These are phyloP conservation scores for Leptinotarsa defecta DNA, from an alignment of 1,140 invertebrate genomes.

Conservation along the genomic window DNA sequence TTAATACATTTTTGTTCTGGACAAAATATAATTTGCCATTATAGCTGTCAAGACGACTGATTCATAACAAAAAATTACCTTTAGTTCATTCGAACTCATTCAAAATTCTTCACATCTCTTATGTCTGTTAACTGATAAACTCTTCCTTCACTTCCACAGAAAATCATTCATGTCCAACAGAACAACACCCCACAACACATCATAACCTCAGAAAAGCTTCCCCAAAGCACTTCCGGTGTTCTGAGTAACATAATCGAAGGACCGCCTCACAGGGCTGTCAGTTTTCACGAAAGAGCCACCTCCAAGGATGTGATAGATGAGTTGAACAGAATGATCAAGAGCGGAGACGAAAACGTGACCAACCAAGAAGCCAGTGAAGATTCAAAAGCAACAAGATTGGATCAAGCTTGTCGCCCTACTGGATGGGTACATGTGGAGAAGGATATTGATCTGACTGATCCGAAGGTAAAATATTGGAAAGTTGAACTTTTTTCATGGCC, in stretches of 20 bases:
- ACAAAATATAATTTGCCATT: too few relatives aligned
- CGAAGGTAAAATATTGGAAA: conserved; percentile 63
- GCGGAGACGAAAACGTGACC: conserved; percentile 56
- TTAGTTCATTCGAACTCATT: too few relatives aligned
- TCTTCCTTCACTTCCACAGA: conserved; percentile 28
- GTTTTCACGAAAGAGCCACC: conserved; percentile 72
- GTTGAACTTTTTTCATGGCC: too few relatives aligned
- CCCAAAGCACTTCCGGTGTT: conserved; percentile 46
- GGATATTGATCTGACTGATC: conserved; percentile 76
- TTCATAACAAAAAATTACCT: too few relatives aligned
- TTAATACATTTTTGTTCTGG: too few relatives aligned
- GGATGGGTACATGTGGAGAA: conserved; percentile 79
- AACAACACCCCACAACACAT: conserved; percentile 41
- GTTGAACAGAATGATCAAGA: conserved; percentile 73
- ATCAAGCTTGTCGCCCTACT: conserved; percentile 70
- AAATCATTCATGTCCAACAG: conserved; percentile 42
- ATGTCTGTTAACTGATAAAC: too few relatives aligned
- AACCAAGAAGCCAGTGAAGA: conserved; percentile 51
- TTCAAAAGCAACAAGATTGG: conserved; percentile 56
- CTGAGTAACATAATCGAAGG: conserved; percentile 57
- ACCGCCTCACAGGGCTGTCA: conserved; percentile 59
- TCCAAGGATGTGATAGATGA: conserved; percentile 79
- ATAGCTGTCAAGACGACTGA: too few relatives aligned
- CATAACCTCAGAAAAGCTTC: conserved; percentile 51
- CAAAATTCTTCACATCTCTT: too few relatives aligned